These are phyloP conservation scores for Smittia sp. DNA, from an alignment of 2,888 invertebrate genomes.

Conservation along the genomic window DNA sequence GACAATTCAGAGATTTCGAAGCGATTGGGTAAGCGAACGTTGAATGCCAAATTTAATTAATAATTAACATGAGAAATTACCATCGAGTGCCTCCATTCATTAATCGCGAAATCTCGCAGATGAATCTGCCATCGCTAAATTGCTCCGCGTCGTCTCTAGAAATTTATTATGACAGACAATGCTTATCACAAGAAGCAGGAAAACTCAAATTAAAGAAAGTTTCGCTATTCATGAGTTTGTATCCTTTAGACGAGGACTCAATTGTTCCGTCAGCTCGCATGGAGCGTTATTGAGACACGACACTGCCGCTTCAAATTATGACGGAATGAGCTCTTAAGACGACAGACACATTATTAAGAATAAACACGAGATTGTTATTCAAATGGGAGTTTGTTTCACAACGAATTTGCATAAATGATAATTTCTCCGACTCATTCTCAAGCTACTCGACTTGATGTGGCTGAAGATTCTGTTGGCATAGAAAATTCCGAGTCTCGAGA, in stretches of 20 bases:
- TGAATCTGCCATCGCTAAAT: background rate
- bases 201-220: background rate
- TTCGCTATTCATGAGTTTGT: slow-evolving; percentile 8
- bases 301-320: background rate
- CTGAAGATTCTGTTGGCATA: background rate
- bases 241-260: slow-evolving; percentile 1
- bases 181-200: background rate
- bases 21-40: slow-evolving; percentile 69
- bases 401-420: slow-evolving; percentile 20
- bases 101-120: too few relatives aligned
- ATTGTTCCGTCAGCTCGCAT: background rate
- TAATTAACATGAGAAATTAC: too few relatives aligned
- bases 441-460: background rate
- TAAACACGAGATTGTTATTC: background rate
- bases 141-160: background rate
- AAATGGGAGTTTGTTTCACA: background rate
- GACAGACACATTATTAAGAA: background rate
- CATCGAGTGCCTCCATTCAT: too few relatives aligned
- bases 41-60: background rate
- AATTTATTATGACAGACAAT: slow-evolving; percentile 30
- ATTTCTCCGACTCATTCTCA: background rate
- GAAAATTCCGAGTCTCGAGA: background rate
- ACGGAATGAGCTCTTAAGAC: slow-evolving; percentile 12
- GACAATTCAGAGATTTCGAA: slow-evolving; percentile 95
- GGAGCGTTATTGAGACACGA: background rate